A percentile compares a stretch with the other conserved stretches of the same genome.
These are phyloP conservation scores for Rhinella marina DNA, from an alignment of 2,797 vertebrate genomes.

Conservation along the genomic window DNA sequence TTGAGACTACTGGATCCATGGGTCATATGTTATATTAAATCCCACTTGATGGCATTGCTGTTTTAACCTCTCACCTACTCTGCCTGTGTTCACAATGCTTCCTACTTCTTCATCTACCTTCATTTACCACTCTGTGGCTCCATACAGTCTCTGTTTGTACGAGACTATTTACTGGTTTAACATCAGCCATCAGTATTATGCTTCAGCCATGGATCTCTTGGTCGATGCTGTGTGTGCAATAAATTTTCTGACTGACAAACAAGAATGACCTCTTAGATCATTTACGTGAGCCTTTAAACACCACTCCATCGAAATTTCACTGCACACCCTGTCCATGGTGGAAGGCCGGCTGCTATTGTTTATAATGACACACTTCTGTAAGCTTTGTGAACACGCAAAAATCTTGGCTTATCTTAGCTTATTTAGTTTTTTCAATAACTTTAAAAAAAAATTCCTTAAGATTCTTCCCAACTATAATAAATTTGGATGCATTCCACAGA, in stretches of 20 bases:
- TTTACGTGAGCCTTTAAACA: neutral
- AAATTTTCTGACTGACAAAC: conserved; percentile 1
- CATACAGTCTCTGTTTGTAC: neutral
- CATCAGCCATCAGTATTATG: neutral
- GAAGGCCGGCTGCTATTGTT: neutral
- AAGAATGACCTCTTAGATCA: neutral
- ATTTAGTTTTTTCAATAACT: neutral
- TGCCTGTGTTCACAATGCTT: neutral
- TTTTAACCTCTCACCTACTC: conserved; percentile 14
- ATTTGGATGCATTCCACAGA: neutral
- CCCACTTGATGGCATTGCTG: conserved; percentile 8
- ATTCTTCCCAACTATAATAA: neutral
- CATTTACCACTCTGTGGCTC: neutral
- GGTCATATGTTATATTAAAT: conserved; percentile 16
- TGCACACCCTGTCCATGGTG: neutral
- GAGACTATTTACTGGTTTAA: neutral
- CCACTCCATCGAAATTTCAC: neutral
- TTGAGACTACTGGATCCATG: neutral
- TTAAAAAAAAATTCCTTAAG: neutral
- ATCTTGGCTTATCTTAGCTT: neutral
- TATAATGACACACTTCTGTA: neutral
- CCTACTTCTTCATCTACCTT: neutral
- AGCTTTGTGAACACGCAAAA: neutral
- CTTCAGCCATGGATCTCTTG: neutral
- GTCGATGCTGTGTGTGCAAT: neutral